Evolutionary conservation across 2,113 vertebrate species (phyloP).

Genomic region (Stictonetta naevosa): DNA sequence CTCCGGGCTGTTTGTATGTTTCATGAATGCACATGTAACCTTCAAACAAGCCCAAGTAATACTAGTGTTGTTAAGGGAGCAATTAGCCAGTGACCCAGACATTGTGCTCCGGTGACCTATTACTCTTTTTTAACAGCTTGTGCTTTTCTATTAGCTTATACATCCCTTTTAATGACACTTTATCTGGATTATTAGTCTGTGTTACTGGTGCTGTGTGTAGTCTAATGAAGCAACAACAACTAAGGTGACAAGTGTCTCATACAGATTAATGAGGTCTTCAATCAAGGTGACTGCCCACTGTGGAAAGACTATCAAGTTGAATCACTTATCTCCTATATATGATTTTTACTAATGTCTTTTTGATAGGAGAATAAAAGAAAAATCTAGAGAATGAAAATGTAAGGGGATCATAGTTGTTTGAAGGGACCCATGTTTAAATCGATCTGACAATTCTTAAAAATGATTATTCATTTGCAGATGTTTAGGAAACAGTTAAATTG

Average conservation of each 20-base stretch:
- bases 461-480: background rate
- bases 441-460: background rate
- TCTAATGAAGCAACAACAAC: constrained; percentile 44
- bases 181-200: background rate
- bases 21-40: fast-evolving
- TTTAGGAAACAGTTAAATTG: background rate
- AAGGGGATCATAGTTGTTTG: background rate
- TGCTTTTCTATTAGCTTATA: background rate
- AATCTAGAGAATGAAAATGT: background rate
- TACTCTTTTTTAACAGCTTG: background rate
- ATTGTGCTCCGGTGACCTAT: background rate
- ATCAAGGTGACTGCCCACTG: constrained; percentile 7
- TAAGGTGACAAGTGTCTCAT: constrained; percentile 3
- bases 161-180: background rate
- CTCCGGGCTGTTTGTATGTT: background rate
- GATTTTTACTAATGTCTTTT: background rate
- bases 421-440: background rate
- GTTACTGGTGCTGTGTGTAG: background rate
- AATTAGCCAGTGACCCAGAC: background rate
- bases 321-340: background rate
- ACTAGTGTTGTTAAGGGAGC: background rate
- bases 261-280: constrained; percentile 43
- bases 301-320: background rate
- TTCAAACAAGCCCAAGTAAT: background rate
- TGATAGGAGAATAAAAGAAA: background rate